These are phyloP conservation scores for Pipistrellus kuhlii DNA, from an alignment of 2,797 vertebrate species.

Conservation along the genomic window DNA sequence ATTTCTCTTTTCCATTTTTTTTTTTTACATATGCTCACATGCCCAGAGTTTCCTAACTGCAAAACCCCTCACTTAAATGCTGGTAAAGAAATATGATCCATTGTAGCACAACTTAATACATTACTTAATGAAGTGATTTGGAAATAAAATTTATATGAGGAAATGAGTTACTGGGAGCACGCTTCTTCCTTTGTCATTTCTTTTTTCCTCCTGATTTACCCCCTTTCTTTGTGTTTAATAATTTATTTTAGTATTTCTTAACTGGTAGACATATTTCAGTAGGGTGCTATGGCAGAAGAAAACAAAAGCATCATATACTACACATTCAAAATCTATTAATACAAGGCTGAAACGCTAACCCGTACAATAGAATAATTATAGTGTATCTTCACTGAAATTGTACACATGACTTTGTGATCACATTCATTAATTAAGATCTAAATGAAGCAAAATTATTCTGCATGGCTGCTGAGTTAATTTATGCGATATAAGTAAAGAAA, in stretches of 20 bases:
- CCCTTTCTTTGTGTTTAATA: slow-evolving; percentile 82
- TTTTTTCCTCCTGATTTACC: slow-evolving; percentile 67
- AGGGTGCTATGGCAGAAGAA: slow-evolving; percentile 82
- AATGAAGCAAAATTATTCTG: slow-evolving; percentile 83
- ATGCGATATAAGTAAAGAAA: slow-evolving; percentile 80
- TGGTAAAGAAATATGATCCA: slow-evolving; percentile 79
- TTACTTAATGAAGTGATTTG: slow-evolving; percentile 72
- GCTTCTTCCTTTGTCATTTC: slow-evolving; percentile 77
- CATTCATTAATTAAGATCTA: slow-evolving; percentile 85
- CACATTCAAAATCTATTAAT: slow-evolving; percentile 81
- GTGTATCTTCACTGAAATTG: slow-evolving; percentile 80
- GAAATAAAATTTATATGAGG: slow-evolving; percentile 82
- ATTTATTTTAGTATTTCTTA: slow-evolving; percentile 84
- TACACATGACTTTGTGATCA: slow-evolving; percentile 81
- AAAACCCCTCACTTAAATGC: slow-evolving; percentile 71
- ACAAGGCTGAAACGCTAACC: slow-evolving; percentile 71
- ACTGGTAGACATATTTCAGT: slow-evolving; percentile 82
- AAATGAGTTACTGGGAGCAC: slow-evolving; percentile 80
- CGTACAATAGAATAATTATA: slow-evolving; percentile 73
- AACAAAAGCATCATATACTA: slow-evolving; percentile 80
- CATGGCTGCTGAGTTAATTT: slow-evolving; percentile 82
- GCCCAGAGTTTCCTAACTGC: slow-evolving; percentile 73
- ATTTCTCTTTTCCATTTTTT: slow-evolving; percentile 55
- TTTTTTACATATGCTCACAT: slow-evolving; percentile 67
- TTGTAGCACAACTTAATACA: slow-evolving; percentile 60